Conservation (phyloP, 2,113 vertebrate genomes). For the Entelurus aequoreus region DNA sequence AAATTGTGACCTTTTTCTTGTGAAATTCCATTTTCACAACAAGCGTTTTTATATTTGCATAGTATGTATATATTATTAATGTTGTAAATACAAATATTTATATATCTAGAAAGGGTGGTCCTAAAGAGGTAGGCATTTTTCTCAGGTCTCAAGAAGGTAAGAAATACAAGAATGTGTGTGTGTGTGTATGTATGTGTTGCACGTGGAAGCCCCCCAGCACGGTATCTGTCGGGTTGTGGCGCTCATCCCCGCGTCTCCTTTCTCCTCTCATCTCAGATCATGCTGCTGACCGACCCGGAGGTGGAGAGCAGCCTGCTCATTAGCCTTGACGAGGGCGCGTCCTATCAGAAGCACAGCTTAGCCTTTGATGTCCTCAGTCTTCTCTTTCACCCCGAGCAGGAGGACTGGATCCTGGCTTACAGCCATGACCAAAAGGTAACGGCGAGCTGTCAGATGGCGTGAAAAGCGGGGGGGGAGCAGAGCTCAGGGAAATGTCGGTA, state of each 20-base stretch:
- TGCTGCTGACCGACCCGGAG: slow-evolving; percentile 92
- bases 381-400: slow-evolving; percentile 90
- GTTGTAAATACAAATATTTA: no score
- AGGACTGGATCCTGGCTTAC: slow-evolving; percentile 94
- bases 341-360: slow-evolving; percentile 89
- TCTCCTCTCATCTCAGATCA: slow-evolving; percentile 75
- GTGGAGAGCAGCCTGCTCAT: slow-evolving; percentile 92
- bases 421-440: slow-evolving; percentile 93
- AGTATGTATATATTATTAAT: no score
- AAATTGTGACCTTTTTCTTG: no score
- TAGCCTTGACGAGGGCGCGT: slow-evolving; percentile 92
- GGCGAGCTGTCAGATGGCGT: slow-evolving; percentile 31
- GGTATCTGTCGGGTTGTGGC: slow-evolving; percentile 46
- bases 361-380: slow-evolving; percentile 91
- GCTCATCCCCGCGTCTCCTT: slow-evolving; percentile 42
- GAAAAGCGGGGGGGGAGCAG: background rate
- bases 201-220: slow-evolving; percentile 39
- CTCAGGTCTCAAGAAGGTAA: no score
- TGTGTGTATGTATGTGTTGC: background rate
- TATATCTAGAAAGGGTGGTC: no score
- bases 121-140: no score
- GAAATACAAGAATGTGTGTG: background rate
- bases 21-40: no score
- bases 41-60: no score
- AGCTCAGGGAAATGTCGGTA: slow-evolving; percentile 11